Base-by-base conservation (phyloP, 2,797 vertebrate genomes). In the Cyprinella venusta region DNA sequence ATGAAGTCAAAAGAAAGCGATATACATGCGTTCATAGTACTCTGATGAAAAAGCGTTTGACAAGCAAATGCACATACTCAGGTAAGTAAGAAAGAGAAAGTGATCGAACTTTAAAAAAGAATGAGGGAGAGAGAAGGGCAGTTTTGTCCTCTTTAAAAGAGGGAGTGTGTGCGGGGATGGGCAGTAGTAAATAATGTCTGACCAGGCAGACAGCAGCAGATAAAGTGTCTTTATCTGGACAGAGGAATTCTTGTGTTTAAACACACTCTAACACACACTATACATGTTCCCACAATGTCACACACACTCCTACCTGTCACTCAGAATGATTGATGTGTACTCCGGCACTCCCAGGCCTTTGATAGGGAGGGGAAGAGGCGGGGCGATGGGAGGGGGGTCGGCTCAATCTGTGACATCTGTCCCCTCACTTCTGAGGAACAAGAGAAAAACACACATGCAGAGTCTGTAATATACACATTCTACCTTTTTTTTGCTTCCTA, bases 231-330 rank as follows among this genome's bases (percentile, higher is more conserved):
- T 85, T 87, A 87, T 85, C 84, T 84, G 84, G 70, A 86, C 64
- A 85, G 79, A 86, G 77, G 72, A 79, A 85, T 83, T 85, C 78
- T 71, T 85, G 84, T 87, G 84, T 87, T 79, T 81, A 56, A 86
- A 84, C 85, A 86, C 77, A 83, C 77, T 80, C 77, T 70, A 64
- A 85, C 83, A 87, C 80, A 84, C 72, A 85, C 78, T 40, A 83
- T 78, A 71, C 82, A 83, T 83, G 82, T 83, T 83, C 82, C 69
- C 81, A 84, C 87, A 87, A 84, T 88, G 87, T 85, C 84, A 82
- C 79, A 82, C 88, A 87, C 79, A 82, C 87, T 72, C 88, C 84
- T 85, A 83, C 76, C 79, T 86, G 86, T 85, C 88, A 87, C 61
- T 87, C 88, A 89, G 12, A 64, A 52, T 86, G 88, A 89, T 42